A percentile compares a stretch with the other conserved stretches of the same genome.
Evolutionary conservation across 1,140 invertebrate genomes (phyloP).

Genomic region (Orchesella cincta): DNA sequence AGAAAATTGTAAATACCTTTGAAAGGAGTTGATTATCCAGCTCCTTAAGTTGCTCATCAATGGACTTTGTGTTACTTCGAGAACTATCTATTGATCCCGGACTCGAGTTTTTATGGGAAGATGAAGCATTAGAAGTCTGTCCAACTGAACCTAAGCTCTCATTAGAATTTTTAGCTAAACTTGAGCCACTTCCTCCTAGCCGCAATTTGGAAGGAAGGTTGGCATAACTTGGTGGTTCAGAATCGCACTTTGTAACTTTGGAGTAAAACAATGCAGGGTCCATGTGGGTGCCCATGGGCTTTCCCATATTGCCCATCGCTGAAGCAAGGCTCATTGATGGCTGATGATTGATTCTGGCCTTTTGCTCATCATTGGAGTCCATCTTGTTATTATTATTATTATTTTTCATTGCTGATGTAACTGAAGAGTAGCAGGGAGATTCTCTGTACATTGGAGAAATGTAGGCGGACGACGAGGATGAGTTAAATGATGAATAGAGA

Average conservation of each 20-base stretch:
- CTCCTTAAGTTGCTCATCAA: slow-evolving; percentile 79
- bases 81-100: slow-evolving; percentile 54
- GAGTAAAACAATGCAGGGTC: slow-evolving; percentile 43
- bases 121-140: not conserved
- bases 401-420: not conserved
- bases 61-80: slow-evolving; percentile 68
- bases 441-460: slow-evolving; percentile 40
- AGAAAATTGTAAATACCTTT: slow-evolving; percentile 56
- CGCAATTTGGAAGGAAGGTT: slow-evolving; percentile 50
- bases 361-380: not conserved
- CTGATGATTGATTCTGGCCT: slow-evolving; percentile 37
- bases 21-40: slow-evolving; percentile 69
- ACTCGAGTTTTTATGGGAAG: slow-evolving; percentile 26
- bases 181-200: slow-evolving; percentile 48
- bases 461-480: not conserved
- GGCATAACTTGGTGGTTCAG: slow-evolving; percentile 48
- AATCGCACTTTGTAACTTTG: slow-evolving; percentile 47
- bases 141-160: slow-evolving; percentile 44
- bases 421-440: slow-evolving; percentile 43
- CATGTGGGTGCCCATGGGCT: slow-evolving; percentile 14
- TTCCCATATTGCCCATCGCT: slow-evolving; percentile 19
- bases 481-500: slow-evolving; percentile 31
- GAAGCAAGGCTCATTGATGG: slow-evolving; percentile 37
- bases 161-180: slow-evolving; percentile 47
- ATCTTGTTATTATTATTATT: not conserved